Base-by-base conservation (phyloP, 2,797 vertebrate genomes). In the Takifugu rubripes region DNA sequence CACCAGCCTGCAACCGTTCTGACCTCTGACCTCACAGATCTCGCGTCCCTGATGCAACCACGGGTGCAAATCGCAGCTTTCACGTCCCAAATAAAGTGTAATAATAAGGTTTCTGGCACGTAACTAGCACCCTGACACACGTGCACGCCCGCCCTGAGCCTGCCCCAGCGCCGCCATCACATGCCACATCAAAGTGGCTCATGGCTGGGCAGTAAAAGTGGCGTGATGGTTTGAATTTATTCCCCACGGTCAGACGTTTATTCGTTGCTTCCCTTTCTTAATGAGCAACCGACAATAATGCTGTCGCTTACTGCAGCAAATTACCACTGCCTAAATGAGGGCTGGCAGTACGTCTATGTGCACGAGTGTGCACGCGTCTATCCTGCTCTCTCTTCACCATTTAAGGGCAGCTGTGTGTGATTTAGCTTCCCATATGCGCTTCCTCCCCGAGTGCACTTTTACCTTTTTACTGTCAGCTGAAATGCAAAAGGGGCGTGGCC, bases 271-370 rank as follows among this genome's bases (percentile, higher is more conserved):
- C 85, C 83, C 62, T 84, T 82, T 75, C 70, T 75, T 87, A 89
- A 88, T 82, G 83, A 90, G 85, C 66, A 61, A 62, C 81, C 85
- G 75, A 81, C 84, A 86, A 82, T 86, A 89, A 88, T 84, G 82
- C 83, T 83, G 84, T 87, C 86, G 84, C 86, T 87, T 83, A 81
- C 72, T 70, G 74, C 52, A 29, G 78, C 75, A 76, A 84, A 79
- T 84, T 84, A 87, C 83, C 67, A 80, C 81, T 56, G 43, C 73
- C 79, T 76, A 79, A 87, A 84, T 74, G 78, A 86, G 77, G 61
- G 62, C 71, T 52, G 65, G 57, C 60, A 60, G 54, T 42, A 15
- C 7, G 43, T 54, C 24, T 40, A 54, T 49, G 54, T 59, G 67
- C 25, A 43, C n/a, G 8, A 9, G 15, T 26, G 33, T 64, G 79